Evolutionary conservation across 2,113 vertebrate species (phyloP), one percentile per base, ranked within the genome.

Genomic region (Pimephales promelas): DNA sequence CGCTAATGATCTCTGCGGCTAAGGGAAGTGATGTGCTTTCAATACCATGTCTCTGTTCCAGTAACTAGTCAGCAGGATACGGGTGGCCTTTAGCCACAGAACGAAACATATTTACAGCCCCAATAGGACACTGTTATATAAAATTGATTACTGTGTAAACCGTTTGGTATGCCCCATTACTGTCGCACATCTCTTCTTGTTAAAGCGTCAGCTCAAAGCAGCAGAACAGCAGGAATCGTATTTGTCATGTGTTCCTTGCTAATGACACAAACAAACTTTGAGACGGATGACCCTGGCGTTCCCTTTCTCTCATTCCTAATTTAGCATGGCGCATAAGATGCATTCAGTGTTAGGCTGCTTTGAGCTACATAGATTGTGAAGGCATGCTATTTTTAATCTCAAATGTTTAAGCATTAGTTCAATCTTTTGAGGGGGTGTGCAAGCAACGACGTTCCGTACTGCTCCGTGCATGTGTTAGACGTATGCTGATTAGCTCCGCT

Each of bases 111-210:
- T 82, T 68, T 83, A 73, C 77, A 45, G 57, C 70, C 62, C 62
- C 76, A 57, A 83, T 76, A 79, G 68, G 75, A 83, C 45, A 68
- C 76, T 56, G 66, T 83, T 85, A 79, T 52, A 40, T 70, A n/a
- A 54, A 84, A 88, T 83, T 75, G 84, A 83, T 86, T 82, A 82
- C 47, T 84, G 71, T 81, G 78, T 62, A 86, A 86, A 86, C 62
- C 66, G 68, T 57, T 64, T 61, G 22, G 26, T 61, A 76, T 72
- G 74, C 75, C 74, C 31, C 66, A 80, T 70, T 75, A 81, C 34
- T 47, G 26, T 59, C 49, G 57, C 59, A 62, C 74, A 49, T 52
- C 77, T 77, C 61, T 24, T 45, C 81, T 77, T 74, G 61, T 81
- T 81, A 52, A 74, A 74, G 66, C 36, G 40, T 62, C 43, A 26